Conservation (phyloP, 2,888 invertebrate genomes). For the Acleris holmiana region DNA sequence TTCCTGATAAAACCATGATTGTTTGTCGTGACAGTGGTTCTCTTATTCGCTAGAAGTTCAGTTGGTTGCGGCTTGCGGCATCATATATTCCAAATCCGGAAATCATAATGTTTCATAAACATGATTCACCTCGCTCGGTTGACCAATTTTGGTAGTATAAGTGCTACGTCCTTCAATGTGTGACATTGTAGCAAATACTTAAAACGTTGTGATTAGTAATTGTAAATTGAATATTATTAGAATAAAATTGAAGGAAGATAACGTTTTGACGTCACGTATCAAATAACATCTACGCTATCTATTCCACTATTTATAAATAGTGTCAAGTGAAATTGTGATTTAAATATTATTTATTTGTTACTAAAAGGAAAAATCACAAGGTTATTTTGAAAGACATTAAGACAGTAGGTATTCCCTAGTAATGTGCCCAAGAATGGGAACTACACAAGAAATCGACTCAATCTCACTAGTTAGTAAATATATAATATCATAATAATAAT, state of each 20-base stretch:
- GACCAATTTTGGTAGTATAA: background rate
- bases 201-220: background rate
- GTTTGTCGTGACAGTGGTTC: too few relatives aligned
- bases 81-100: background rate
- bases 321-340: background rate
- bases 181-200: slow-evolving; percentile 1
- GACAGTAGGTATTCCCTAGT: too few relatives aligned
- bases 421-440: background rate
- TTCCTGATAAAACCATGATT: too few relatives aligned
- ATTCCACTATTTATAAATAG: background rate
- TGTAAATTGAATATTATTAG: too few relatives aligned
- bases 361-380: too few relatives aligned
- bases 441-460: background rate
- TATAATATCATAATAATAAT: too few relatives aligned
- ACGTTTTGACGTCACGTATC: slow-evolving; percentile 10
- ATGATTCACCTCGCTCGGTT: slow-evolving; percentile 4
- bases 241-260: too few relatives aligned
- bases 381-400: too few relatives aligned
- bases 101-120: slow-evolving; percentile 7
- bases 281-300: slow-evolving; percentile 8
- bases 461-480: background rate
- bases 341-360: background rate
- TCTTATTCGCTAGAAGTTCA: background rate
- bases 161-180: background rate
- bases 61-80: slow-evolving; percentile 4